Evolutionary conservation across 2,797 vertebrate genomes (phyloP), one percentile per base, ranked within the genome.

Genomic region (Anguilla obscura): DNA sequence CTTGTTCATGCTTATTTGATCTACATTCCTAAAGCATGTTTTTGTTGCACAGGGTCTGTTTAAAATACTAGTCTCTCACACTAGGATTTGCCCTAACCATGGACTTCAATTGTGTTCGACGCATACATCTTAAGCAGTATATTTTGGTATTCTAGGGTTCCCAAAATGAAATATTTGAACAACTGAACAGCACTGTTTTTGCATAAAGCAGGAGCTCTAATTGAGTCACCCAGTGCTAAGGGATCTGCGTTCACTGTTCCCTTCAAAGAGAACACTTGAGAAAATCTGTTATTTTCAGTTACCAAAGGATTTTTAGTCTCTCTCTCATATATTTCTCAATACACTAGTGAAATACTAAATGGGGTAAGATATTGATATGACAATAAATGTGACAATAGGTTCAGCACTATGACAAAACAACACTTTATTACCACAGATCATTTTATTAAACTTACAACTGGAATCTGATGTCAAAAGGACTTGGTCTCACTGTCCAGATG

Each of bases 391-490:
- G 74, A 45, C 33, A 79, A 30, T 71, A 71, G 2, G 69, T 30
- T 71, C 18, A 40, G 45, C 30, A 76, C 18, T 14, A 80, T n/a
- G 27, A 82, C 58, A 45, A 63, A 33, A 66, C 50, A 63, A 85
- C 12, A 14, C 5, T 56, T 85, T 54, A 36, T 63, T 85, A 85
- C 84, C 84, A 85, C 54, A 85, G 84, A 30, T 63, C 21, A 9
- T 63, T 85, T 85, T 63, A 60, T 85, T 85, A 18, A 85, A 24
- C 30, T 85, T 85, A 40, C 16, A 58, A 14, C 54, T 40, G 18
- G 56, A 58, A 60, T 85, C 84, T 85, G 56, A 18, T 33, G 56
- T 54, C 8, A 36, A 85, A 85, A 66, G 56, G 56, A 2, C 30
- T 85, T 30, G 5, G 2, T 30, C 14, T 40, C 10, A 7, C 9